phyloP scores from a whole-genome alignment of 2,888 invertebrate species.

The Hirtodrosophila trivittata region DNA sequence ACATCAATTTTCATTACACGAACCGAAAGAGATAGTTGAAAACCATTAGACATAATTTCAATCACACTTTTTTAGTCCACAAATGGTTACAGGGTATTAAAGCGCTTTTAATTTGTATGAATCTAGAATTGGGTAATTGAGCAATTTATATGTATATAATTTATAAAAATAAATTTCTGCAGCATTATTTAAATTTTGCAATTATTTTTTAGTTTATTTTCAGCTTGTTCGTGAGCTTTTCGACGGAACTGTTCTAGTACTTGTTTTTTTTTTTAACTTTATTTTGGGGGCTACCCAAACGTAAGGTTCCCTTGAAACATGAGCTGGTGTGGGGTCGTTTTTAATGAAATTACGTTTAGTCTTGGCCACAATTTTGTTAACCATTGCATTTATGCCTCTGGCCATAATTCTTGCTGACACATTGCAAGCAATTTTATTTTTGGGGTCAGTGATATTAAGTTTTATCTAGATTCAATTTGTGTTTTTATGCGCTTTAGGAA shows the following conservation, averaged over 20 bases:
- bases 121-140: too few species aligned
- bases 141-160: conserved; percentile 3
- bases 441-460: too few species aligned
- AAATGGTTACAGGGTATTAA: too few species aligned
- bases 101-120: too few species aligned
- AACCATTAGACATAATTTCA: too few species aligned
- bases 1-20: too few species aligned
- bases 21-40: too few species aligned
- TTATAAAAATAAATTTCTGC: neutral
- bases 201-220: neutral
- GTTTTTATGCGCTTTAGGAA: too few species aligned
- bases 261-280: neutral
- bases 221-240: neutral
- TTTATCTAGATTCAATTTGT: too few species aligned
- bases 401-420: conserved; percentile 17
- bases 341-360: conserved; percentile 3
- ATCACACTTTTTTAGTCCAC: too few species aligned
- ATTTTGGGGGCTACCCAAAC: too few species aligned
- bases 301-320: too few species aligned
- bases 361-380: conserved; percentile 12
- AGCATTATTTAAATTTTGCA: neutral
- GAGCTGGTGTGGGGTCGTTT: neutral
- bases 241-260: conserved; percentile 19
- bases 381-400: conserved; percentile 14
- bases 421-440: neutral